phyloP scores from a whole-genome alignment of 2,113 vertebrate species.

The Catharus fuscescens region DNA sequence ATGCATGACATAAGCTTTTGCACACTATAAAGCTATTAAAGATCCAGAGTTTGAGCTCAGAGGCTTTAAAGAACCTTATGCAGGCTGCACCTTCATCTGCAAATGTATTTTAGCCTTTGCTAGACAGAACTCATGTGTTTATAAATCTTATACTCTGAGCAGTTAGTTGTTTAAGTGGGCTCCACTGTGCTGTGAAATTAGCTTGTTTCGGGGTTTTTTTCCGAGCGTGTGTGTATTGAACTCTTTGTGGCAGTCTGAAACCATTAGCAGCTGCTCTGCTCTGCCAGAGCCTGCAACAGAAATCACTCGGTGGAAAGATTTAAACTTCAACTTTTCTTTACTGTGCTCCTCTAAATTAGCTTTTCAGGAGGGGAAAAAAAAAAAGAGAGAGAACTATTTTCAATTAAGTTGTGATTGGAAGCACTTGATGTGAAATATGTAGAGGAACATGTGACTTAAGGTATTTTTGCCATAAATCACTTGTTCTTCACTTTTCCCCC shows the following conservation, averaged over 20 bases:
- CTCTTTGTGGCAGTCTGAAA: slow-evolving; percentile 60
- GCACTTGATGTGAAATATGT: not conserved
- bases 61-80: not conserved
- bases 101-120: not conserved
- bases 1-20: not conserved
- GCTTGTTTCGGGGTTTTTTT: slow-evolving; percentile 38
- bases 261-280: slow-evolving; percentile 44
- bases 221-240: slow-evolving; percentile 31
- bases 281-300: slow-evolving; percentile 19
- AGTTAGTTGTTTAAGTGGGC: slow-evolving; percentile 57
- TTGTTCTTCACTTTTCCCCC: not conserved
- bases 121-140: slow-evolving; percentile 36
- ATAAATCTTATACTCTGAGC: slow-evolving; percentile 24
- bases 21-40: not conserved
- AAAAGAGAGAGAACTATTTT: not conserved
- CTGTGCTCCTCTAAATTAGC: not conserved
- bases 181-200: slow-evolving; percentile 68
- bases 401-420: not conserved
- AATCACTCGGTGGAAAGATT: slow-evolving; percentile 14
- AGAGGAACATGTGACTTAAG: not conserved
- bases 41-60: not conserved
- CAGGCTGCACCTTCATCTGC: not conserved
- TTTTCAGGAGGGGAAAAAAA: not conserved
- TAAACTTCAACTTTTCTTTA: not conserved
- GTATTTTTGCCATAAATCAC: slow-evolving; percentile 24